Percentiles rank a stretch among this genome's conserved stretches.
Conservation (phyloP, 2,113 vertebrate genomes). For the Daphoenositta chrysoptera region DNA sequence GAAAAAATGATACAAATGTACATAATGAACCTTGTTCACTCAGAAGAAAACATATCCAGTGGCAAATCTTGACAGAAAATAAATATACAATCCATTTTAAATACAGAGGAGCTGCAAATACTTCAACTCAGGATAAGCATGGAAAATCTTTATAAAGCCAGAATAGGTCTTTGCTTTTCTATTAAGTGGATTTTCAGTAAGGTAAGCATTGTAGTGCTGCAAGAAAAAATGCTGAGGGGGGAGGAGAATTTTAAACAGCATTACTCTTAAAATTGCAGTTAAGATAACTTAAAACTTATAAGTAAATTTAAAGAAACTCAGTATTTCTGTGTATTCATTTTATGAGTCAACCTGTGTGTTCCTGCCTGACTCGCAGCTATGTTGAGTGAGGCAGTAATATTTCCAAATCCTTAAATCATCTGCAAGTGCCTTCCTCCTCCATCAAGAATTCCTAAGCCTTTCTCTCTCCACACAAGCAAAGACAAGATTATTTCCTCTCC, state of each 20-base stretch:
- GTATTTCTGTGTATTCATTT: neutral
- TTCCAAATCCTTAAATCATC: neutral
- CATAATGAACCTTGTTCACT: neutral
- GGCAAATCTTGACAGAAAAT: neutral
- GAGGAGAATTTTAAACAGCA: neutral
- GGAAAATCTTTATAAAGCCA: neutral
- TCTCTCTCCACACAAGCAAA: neutral
- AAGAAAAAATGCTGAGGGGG: neutral
- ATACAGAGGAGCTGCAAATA: neutral
- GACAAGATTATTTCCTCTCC: neutral
- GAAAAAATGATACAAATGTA: neutral
- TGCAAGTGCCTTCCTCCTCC: neutral
- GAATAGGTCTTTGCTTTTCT: neutral
- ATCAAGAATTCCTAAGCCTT: neutral
- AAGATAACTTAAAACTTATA: neutral
- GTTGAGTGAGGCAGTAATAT: neutral
- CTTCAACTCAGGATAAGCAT: neutral
- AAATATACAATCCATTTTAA: neutral
- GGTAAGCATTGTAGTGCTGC: neutral
- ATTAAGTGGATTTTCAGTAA: neutral
- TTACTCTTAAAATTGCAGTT: neutral
- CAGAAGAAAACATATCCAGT: neutral
- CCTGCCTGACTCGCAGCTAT: neutral
- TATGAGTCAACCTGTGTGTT: neutral
- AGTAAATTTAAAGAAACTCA: neutral